Percentiles rank a stretch among this genome's conserved stretches.
These are phyloP conservation scores for Aurelia aurita DNA, from an alignment of 30 jellyfish, hydroid and myxozoan genomes.

Conservation along the genomic window DNA sequence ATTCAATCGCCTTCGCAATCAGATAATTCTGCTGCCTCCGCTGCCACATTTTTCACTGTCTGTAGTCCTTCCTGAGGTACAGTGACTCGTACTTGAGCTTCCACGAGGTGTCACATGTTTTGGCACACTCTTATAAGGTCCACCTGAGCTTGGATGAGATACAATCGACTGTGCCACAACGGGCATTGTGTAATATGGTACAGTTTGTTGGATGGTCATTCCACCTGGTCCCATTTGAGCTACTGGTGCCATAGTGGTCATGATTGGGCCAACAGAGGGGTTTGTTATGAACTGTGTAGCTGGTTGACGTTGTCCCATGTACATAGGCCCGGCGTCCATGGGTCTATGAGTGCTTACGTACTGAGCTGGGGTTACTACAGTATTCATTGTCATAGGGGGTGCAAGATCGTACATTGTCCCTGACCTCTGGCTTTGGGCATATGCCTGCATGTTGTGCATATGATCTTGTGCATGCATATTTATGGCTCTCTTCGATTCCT, in stretches of 20 bases:
- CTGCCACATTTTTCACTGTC: constrained; percentile 74
- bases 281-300: constrained; percentile 57
- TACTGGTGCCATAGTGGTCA: constrained; percentile 52
- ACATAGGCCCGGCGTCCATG: constrained; percentile 12
- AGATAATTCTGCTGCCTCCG: constrained; percentile 63
- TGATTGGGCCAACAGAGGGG: constrained; percentile 54
- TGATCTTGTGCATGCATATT: constrained; percentile 1
- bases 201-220: constrained; percentile 62
- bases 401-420: constrained; percentile 52
- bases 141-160: constrained; percentile 62
- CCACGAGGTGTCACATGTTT: constrained; percentile 79
- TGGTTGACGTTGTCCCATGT: constrained; percentile 44
- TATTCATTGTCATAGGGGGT: constrained; percentile 71
- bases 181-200: constrained; percentile 57
- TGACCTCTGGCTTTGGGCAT: constrained; percentile 12
- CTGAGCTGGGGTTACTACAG: constrained; percentile 61
- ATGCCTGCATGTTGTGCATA: constrained; percentile 18
- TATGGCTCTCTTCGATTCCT: constrained; percentile 41
- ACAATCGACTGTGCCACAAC: constrained; percentile 74
- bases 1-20: not conserved
- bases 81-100: constrained; percentile 74
- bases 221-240: constrained; percentile 52
- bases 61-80: constrained; percentile 60
- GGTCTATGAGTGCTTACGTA: constrained; percentile 47
- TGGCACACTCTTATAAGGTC: constrained; percentile 39